Percentiles rank a stretch among this genome's conserved stretches.
Conservation (phyloP, 2,888 invertebrate species). For the Cryptosula pallasiana region DNA sequence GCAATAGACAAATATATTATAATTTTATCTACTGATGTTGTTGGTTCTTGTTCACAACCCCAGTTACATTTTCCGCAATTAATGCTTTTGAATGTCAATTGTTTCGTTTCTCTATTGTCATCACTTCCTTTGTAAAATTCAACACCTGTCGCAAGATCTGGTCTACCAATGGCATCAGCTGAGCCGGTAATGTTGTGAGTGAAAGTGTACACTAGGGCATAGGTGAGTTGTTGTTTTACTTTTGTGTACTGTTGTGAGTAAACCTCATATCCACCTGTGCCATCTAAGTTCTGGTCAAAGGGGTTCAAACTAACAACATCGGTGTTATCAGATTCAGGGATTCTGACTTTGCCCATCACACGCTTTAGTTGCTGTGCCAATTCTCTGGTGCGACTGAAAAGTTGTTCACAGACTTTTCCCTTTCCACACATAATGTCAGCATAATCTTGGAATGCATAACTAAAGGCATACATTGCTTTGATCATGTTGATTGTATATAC, state of each 20-base stretch:
- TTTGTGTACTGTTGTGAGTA: background rate
- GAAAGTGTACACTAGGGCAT: background rate
- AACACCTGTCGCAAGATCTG: no score
- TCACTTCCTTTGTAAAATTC: no score
- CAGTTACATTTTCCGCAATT: no score
- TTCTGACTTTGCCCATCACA: background rate
- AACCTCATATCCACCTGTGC: background rate
- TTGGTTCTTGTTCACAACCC: no score
- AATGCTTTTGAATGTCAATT: no score
- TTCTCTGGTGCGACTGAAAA: background rate
- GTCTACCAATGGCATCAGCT: no score
- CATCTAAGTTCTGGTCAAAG: background rate
- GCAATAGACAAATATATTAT: no score
- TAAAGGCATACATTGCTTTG: background rate
- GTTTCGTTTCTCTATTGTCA: no score
- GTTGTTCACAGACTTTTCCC: background rate
- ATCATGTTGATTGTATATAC: background rate
- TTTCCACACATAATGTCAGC: background rate
- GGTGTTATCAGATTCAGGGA: background rate
- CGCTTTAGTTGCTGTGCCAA: no score
- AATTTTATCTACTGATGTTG: no score
- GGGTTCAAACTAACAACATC: background rate
- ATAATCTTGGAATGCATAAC: background rate
- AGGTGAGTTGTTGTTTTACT: no score
- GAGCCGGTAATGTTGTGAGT: no score